Base-by-base conservation (phyloP, 2,113 vertebrate genomes). In the Tricholaema leucomelas region DNA sequence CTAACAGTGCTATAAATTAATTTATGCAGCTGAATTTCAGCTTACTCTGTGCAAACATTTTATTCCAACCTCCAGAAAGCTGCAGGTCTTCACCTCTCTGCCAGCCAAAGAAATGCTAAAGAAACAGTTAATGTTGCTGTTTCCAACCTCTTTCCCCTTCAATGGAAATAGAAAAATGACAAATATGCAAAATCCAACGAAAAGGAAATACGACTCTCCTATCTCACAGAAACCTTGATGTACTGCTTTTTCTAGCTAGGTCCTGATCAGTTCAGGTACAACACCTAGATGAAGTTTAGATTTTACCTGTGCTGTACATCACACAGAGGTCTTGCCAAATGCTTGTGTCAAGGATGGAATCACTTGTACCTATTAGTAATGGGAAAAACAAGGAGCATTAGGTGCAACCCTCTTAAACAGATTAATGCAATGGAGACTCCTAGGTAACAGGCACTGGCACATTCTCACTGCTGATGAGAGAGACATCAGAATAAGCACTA, bases 401-500 rank as follows among this genome's bases (percentile, higher is more conserved):
- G 44, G 42, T 38, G 33, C 38, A 90, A 61, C 50, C 13, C 60
- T 75, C 36, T 52, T 2, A 36, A 58, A 73, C 11, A 64, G 48
- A 80, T 61, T 3, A 25, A 44, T 74, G 59, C 75, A 82, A 74
- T 38, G 35, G 35, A 72, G 84, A 89, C 82, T 83, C 87, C 69
- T 56, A 55, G 35, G 66, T 42, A 88, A 88, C 95, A 94, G 87
- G 95, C 85, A 61, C 19, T 25, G 73, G 93, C 95, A 93, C 0
- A 77, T 81, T 71, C 85, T 81, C 44, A 1, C 33, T 55, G 66
- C 80, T 83, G 85, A 72, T 27, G 61, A 28, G 25, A 90, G 84
- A 95, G 48, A 58, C 65, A 92, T 5, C 69, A 90, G 64, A 44
- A 74, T 58, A 42, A 72, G 27, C 76, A 21, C 35, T 9, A 15